Base-by-base conservation (phyloP, 2,113 vertebrate genomes). In the Myrmecobius fasciatus region DNA sequence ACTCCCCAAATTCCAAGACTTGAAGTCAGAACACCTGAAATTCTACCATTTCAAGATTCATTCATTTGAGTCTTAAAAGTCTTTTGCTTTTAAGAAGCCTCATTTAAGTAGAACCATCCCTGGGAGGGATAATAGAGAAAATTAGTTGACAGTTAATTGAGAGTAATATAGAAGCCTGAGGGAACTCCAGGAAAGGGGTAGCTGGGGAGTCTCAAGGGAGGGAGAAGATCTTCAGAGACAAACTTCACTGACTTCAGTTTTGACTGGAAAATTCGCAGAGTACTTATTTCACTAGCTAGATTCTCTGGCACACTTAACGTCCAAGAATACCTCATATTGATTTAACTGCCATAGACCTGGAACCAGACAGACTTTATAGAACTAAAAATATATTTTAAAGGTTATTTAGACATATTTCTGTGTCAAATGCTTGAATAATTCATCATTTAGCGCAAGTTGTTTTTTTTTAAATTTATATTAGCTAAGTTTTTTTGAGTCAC, bases 281-380 rank as follows among this genome's bases (percentile, higher is more conserved):
- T 43, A 24, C 17, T 83, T n/a, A 83, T 83, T 83, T 43, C 67
- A 83, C 67, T 43, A 83, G 17, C 67, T 83, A 83, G n/a, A 83
- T 83, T 83, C 67, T 43, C 67, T 83, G 67, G 67, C 67, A 43
- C 67, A 83, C 43, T 43, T 43, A 83, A 83, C 20, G 20, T 83
- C 67, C 67, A 83, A 83, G 67, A 43, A 83, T 20, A 83, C 67
- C n/a, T 83, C 67, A 83, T 83, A 83, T 83, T 83, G 67, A 83
- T 83, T 83, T 83, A 83, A 83, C 67, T 83, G 67, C 67, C 67
- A 83, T 83, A 83, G n/a, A 83, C 67, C n/a, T 43, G 67, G 67
- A 83, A 43, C n/a, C 67, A 83, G 67, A 83, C 67, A 83, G n/a
- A 83, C 67, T 43, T 83, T n/a, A 83, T 83, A 43, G 67, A 83